phyloP scores from a whole-genome alignment of 2,113 vertebrate genomes.

The Dicaeum eximium region DNA sequence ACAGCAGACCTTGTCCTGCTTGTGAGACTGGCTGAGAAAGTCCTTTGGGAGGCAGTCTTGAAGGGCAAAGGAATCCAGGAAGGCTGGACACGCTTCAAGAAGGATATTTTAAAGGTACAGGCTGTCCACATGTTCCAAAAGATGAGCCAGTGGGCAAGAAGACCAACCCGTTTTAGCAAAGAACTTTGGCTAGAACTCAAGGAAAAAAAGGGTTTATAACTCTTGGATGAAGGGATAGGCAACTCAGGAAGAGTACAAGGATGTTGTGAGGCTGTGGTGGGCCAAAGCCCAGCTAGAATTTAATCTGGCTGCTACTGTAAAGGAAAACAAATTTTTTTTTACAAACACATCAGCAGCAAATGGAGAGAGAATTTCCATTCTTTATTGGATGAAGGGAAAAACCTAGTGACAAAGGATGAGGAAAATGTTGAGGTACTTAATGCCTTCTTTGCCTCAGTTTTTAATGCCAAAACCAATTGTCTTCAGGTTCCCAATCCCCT shows the following conservation, averaged over 20 bases:
- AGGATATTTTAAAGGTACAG: background rate
- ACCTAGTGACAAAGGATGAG: background rate
- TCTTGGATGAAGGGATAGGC: background rate
- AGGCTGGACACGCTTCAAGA: background rate
- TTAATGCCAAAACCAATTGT: background rate
- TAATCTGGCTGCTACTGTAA: background rate
- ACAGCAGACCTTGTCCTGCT: background rate
- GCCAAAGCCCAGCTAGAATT: background rate
- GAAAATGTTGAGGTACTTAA: background rate
- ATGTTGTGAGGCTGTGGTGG: background rate
- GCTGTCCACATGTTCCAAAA: background rate
- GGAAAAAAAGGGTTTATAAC: background rate
- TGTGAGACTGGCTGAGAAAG: background rate
- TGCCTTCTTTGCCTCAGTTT: background rate
- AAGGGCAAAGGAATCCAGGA: background rate
- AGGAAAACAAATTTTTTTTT: background rate
- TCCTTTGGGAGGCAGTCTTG: background rate
- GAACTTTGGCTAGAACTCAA: background rate
- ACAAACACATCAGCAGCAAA: fast-evolving
- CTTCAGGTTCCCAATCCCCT: background rate
- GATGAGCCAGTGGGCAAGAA: background rate
- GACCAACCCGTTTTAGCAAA: background rate
- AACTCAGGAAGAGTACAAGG: background rate
- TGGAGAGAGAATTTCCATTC: background rate
- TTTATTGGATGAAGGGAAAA: background rate